Conservation (phyloP, 1,140 invertebrate genomes). For the Drosophila tristis region DNA sequence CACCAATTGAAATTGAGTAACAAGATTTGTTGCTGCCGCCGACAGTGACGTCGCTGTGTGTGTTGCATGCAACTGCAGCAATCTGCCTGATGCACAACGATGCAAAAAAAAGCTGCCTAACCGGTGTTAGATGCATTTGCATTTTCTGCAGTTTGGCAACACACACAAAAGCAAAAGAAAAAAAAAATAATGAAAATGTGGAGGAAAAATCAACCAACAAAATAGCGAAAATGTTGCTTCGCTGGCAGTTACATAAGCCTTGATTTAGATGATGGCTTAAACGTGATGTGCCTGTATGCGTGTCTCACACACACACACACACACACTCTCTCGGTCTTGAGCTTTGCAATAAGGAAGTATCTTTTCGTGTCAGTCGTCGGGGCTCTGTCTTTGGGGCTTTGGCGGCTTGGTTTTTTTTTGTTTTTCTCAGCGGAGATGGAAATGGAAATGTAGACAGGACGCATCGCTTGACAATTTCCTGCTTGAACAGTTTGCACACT, state of each 20-base stretch:
- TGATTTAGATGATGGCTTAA: slow-evolving; percentile 77
- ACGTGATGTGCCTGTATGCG: slow-evolving; percentile 33
- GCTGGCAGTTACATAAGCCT: slow-evolving; percentile 75
- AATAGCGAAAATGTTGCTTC: slow-evolving; percentile 47
- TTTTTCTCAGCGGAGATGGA: slow-evolving; percentile 22
- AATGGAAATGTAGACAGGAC: slow-evolving; percentile 59
- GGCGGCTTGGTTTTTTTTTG: slow-evolving; percentile 31
- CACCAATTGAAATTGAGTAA: slow-evolving; percentile 81
- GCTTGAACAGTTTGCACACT: slow-evolving; percentile 22
- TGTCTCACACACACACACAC: slow-evolving; percentile 4
- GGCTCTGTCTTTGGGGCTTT: slow-evolving; percentile 33
- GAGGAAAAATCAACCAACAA: slow-evolving; percentile 3
- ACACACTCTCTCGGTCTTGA: slow-evolving; percentile 5
- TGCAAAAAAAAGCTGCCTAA: slow-evolving; percentile 62
- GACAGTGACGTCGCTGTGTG: slow-evolving; percentile 8
- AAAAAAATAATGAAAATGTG: slow-evolving; percentile 18
- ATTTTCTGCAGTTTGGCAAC: slow-evolving; percentile 75
- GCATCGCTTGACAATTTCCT: slow-evolving; percentile 66
- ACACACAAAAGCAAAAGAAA: slow-evolving; percentile 34
- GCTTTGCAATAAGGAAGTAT: slow-evolving; percentile 78
- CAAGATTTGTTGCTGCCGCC: slow-evolving; percentile 60
- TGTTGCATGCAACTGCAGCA: slow-evolving; percentile 64
- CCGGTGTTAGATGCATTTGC: slow-evolving; percentile 81
- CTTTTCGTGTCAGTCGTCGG: slow-evolving; percentile 67
- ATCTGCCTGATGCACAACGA: slow-evolving; percentile 38